Percentiles rank a stretch among this genome's conserved stretches.
Conservation (phyloP, 2,797 vertebrate species). For the Lagocephalus sceleratus region DNA sequence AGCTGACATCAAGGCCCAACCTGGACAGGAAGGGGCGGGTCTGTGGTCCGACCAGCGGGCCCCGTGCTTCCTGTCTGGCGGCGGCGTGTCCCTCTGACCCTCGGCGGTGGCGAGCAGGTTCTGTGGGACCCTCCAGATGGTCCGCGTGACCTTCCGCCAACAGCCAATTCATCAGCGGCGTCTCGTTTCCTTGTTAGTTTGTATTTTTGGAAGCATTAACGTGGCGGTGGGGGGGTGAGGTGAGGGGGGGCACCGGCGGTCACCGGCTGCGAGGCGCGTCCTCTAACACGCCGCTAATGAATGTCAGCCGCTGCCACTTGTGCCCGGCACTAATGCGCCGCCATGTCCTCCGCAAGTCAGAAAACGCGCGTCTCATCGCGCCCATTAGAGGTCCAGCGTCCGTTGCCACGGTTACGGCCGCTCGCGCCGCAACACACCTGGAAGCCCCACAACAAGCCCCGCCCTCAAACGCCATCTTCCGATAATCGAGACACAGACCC, state of each 20-base stretch:
- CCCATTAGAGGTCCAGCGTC: too few species aligned
- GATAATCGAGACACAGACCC: too few species aligned
- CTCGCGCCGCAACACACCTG: too few species aligned
- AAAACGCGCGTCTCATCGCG: not conserved
- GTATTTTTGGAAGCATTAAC: constrained; percentile 18
- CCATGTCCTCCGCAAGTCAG: not conserved
- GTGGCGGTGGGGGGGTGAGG: constrained; percentile 20
- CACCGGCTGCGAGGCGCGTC: not conserved
- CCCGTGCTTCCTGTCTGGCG: not conserved
- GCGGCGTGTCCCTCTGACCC: constrained; percentile 2
- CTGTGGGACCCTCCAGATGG: constrained; percentile 45
- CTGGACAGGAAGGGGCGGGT: too few species aligned
- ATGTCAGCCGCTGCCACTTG: constrained; percentile 16
- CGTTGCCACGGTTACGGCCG: too few species aligned
- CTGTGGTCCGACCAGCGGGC: too few species aligned
- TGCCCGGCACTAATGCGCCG: constrained; percentile 4
- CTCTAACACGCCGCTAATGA: constrained; percentile 27
- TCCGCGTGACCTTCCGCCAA: constrained; percentile 53
- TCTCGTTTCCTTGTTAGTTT: constrained; percentile 47
- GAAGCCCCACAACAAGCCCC: too few species aligned
- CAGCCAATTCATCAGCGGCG: constrained; percentile 43
- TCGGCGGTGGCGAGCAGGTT: constrained; percentile 16
- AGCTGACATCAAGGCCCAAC: too few species aligned
- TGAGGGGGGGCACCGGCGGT: constrained; percentile 8
- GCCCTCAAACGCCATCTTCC: too few species aligned